Percentiles rank a stretch among this genome's conserved stretches.
These are phyloP conservation scores for Dastarcus helophoroides DNA, from an alignment of 2,888 invertebrate genomes.

Conservation along the genomic window DNA sequence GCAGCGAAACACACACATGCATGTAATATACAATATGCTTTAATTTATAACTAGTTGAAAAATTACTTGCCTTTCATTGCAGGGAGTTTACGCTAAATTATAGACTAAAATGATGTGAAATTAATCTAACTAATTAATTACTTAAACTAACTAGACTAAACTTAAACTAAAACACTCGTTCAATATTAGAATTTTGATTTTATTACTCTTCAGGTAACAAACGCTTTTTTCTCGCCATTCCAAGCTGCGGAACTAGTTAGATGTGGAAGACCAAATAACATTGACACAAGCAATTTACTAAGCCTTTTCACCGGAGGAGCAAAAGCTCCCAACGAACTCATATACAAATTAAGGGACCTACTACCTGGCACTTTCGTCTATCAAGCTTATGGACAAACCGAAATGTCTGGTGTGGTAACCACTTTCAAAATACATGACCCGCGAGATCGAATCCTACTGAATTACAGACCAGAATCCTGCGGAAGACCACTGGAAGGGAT, in stretches of 20 bases:
- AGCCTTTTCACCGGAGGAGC: constrained; percentile 25
- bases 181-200: constrained; percentile 4
- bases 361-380: constrained; percentile 28
- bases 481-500: constrained; percentile 24
- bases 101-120: too few relatives aligned
- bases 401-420: constrained; percentile 25
- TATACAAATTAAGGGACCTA: constrained; percentile 24
- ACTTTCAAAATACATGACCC: constrained; percentile 22
- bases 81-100: too few relatives aligned
- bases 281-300: constrained; percentile 26
- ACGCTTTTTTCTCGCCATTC: constrained; percentile 22
- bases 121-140: too few relatives aligned
- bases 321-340: constrained; percentile 20
- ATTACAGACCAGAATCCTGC: constrained; percentile 24
- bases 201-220: constrained; percentile 19
- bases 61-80: too few relatives aligned
- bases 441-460: constrained; percentile 20
- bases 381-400: constrained; percentile 30
- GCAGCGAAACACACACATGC: too few relatives aligned
- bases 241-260: constrained; percentile 23
- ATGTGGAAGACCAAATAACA: constrained; percentile 25
- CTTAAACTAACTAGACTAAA: too few relatives aligned
- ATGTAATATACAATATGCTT: too few relatives aligned
- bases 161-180: not conserved
- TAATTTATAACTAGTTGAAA: too few relatives aligned